Evolutionary conservation across 2,113 vertebrate species (phyloP).

Genomic region (Coregonus clupeaformis): DNA sequence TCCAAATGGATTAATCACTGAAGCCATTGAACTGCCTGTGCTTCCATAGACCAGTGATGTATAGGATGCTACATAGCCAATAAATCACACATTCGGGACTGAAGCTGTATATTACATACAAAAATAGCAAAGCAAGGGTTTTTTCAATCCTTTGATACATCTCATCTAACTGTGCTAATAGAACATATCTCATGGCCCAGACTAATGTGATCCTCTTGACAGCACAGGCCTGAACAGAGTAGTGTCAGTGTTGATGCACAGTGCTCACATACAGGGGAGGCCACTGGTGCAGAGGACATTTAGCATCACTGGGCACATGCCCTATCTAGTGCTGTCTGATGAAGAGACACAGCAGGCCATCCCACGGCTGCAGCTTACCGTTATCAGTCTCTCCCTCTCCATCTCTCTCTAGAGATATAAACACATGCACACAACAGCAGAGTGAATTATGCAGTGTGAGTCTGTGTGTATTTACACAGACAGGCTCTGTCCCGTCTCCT

Average conservation of each 20-base stretch:
- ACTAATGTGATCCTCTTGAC: no score
- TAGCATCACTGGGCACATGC: neutral
- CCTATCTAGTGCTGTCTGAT: constrained; percentile 1
- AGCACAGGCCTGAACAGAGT: no score
- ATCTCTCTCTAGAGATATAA: neutral
- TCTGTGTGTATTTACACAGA: constrained; percentile 24
- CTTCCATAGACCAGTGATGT: neutral
- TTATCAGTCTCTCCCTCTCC: neutral
- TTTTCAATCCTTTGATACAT: neutral
- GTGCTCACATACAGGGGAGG: neutral
- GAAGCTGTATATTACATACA: neutral
- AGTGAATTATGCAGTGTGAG: neutral
- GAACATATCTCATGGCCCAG: no score
- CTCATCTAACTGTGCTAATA: no score
- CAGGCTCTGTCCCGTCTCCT: constrained; percentile 8
- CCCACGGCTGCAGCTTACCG: neutral
- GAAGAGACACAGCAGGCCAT: neutral
- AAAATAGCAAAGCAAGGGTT: neutral
- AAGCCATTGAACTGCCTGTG: no score
- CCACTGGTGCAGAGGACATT: neutral
- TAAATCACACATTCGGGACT: no score
- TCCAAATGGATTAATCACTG: neutral
- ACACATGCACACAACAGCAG: neutral
- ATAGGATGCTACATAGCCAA: neutral
- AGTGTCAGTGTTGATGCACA: neutral